Base-by-base conservation (phyloP, 2,113 vertebrate genomes). In the Sinosuthora webbiana region DNA sequence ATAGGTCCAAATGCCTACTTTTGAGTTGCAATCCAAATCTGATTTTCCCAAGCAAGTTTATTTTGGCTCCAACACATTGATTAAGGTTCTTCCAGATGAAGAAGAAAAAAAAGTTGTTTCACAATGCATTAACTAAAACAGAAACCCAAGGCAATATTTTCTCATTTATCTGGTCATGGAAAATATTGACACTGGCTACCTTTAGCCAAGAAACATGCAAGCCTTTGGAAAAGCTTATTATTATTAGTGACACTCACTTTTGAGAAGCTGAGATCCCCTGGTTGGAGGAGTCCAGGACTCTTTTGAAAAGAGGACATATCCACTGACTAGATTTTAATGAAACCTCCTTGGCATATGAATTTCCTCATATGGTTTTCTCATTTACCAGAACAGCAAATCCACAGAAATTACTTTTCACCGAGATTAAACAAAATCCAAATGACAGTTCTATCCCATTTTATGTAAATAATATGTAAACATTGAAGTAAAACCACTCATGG, bases 361-460 rank as follows among this genome's bases (percentile, higher is more conserved):
- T 91, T 95, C 30, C n/a, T 93, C 74, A 75, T 41, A 62, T 22
- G 15, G 64, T 79, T 93, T 63, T 56, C 65, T 71, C 57, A 56
- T 79, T 91, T 91, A 14, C 42, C 55, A 73, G 53, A 91, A 64
- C 13, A 78, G 31, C n/a, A 95, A 85, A 95, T 82, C 70, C 70
- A 57, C 49, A 87, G 57, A 91, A 94, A 87, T 60, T 78, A 45
- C 45, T 91, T 87, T 95, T 93, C 73, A 81, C n/a, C 71, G 69
- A 68, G 60, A 87, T 83, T 81, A 62, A 94, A 83, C 53, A 84
- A 94, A 89, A 91, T 53, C 70, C 23, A 85, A 89, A 87, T 53
- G 77, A 64, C 65, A 93, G 15, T 12, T 77, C 75, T 80, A 77
- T 57, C 11, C 4, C 42, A 67, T 89, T 80, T 73, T 57, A 59